Evolutionary conservation across 2,888 invertebrate species (phyloP).

Genomic region (Unio pictorum): DNA sequence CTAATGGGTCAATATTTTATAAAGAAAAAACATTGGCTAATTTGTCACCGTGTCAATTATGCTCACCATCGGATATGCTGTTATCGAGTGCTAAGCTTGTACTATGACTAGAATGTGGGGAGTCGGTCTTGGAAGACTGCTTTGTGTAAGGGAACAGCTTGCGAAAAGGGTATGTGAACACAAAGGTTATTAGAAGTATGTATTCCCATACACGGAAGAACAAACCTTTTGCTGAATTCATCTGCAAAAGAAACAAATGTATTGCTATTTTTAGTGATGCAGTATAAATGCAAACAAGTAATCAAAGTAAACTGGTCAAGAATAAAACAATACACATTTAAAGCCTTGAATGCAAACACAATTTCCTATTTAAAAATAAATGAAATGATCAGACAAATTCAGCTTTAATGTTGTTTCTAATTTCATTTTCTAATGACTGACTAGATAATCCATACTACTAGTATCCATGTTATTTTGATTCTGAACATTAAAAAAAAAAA

Average conservation of each 20-base stretch:
- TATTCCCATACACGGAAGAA: slow-evolving; percentile 40
- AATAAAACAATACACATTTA: background rate
- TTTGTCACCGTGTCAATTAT: too few species aligned
- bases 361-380: too few species aligned
- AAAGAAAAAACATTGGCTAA: too few species aligned
- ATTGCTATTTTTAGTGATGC: background rate
- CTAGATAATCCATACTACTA: too few species aligned
- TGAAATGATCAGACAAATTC: too few species aligned
- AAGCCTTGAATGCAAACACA: too few species aligned
- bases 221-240: slow-evolving; percentile 40
- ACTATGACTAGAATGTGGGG: slow-evolving; percentile 13
- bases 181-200: slow-evolving; percentile 37
- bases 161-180: slow-evolving; percentile 37
- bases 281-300: background rate
- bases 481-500: too few species aligned
- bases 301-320: background rate
- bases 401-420: too few species aligned
- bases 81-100: slow-evolving; percentile 45
- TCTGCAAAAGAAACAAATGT: slow-evolving; percentile 31
- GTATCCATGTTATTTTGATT: too few species aligned
- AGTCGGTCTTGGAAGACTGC: slow-evolving; percentile 22
- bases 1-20: too few species aligned
- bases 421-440: too few species aligned
- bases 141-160: slow-evolving; percentile 18
- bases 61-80: slow-evolving; percentile 64